Evolutionary conservation across 2,113 vertebrate species (phyloP).

Genomic region (Sminthopsis crassicaudata): DNA sequence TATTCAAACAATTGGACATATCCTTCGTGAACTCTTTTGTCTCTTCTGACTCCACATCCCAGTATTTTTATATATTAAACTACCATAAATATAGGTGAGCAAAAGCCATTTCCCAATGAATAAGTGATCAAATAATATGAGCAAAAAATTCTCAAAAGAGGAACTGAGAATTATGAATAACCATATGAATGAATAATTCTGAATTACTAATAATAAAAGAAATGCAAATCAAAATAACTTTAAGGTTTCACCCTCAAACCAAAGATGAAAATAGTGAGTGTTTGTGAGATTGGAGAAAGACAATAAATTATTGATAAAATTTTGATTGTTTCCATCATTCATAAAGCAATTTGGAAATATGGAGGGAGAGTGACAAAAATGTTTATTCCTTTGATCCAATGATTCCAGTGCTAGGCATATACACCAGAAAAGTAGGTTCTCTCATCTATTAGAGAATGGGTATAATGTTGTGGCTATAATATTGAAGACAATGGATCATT

Average conservation of each 20-base stretch:
- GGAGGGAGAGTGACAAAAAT: neutral
- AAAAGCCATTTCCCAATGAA: neutral
- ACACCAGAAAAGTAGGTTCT: neutral
- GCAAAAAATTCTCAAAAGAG: neutral
- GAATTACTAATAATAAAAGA: neutral
- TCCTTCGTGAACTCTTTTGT: neutral
- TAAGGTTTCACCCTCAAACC: neutral
- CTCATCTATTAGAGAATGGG: neutral
- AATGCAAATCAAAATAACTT: neutral
- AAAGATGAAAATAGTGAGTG: neutral
- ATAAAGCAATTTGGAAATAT: neutral
- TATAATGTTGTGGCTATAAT: neutral
- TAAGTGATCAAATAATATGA: neutral
- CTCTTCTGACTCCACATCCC: neutral
- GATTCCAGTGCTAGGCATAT: neutral
- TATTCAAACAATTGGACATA: neutral
- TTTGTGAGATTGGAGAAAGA: neutral
- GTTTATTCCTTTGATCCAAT: neutral
- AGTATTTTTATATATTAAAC: neutral
- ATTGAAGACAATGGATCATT: neutral
- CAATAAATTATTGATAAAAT: neutral
- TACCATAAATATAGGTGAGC: neutral
- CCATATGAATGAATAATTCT: neutral
- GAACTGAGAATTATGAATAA: neutral
- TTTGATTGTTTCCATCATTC: neutral